phyloP scores from a whole-genome alignment of 1,140 invertebrate species.

The Ctenoplectra terminalis region DNA sequence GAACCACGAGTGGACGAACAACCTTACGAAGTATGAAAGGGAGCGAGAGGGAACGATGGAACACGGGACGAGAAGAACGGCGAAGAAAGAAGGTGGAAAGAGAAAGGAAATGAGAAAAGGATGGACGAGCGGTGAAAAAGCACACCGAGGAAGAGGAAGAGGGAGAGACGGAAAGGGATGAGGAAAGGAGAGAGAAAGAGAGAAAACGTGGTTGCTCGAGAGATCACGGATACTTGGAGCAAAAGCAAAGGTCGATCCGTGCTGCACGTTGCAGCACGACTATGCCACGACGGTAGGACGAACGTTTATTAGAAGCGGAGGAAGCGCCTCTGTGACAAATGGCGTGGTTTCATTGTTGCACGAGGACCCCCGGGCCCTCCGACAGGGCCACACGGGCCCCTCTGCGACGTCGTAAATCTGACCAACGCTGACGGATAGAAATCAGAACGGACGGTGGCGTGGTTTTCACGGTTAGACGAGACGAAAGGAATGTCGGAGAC shows the following conservation, averaged over 20 bases:
- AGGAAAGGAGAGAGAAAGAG: conserved; percentile 22
- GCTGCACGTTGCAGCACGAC: conserved; percentile 61
- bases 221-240: conserved; percentile 70
- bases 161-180: conserved; percentile 17
- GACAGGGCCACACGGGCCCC: conserved; percentile 55
- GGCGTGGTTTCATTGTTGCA: conserved; percentile 75
- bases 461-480: conserved; percentile 51
- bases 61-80: background rate
- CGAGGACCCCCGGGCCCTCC: conserved; percentile 61
- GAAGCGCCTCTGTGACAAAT: conserved; percentile 78
- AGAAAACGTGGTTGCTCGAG: conserved; percentile 47
- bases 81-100: background rate
- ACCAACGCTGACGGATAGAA: conserved; percentile 73
- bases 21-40: conserved; percentile 12
- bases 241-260: conserved; percentile 73
- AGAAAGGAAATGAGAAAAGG: background rate
- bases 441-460: conserved; percentile 63
- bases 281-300: conserved; percentile 57
- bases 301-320: conserved; percentile 76
- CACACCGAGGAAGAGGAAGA: conserved; percentile 33
- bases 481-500: conserved; percentile 46
- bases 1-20: conserved; percentile 34
- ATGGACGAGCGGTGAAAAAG: background rate
- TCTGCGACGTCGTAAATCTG: conserved; percentile 73
- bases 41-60: conserved; percentile 5